A percentile compares a stretch with the other conserved stretches of the same genome.
These are phyloP conservation scores for Oligia strigilis DNA, from an alignment of 2,888 invertebrate species.

Conservation along the genomic window DNA sequence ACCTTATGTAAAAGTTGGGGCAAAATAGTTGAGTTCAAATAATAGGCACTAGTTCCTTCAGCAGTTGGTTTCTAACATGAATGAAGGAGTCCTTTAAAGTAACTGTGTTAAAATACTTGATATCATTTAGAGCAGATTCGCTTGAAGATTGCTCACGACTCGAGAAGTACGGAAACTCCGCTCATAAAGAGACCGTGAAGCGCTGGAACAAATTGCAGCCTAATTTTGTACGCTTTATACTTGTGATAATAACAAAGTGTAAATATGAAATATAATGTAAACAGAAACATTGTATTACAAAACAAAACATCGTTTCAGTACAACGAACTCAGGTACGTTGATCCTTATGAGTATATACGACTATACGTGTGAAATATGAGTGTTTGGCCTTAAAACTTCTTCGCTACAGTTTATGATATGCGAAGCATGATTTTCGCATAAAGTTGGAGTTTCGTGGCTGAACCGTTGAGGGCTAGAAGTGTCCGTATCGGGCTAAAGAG, in stretches of 20 bases:
- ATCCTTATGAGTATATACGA: slow-evolving; percentile 30
- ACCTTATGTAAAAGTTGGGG: too few species aligned
- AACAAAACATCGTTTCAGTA: slow-evolving; percentile 49
- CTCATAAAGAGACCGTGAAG: slow-evolving; percentile 56
- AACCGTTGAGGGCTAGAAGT: slow-evolving; percentile 69
- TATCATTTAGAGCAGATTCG: slow-evolving; percentile 15
- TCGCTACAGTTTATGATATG: slow-evolving; percentile 28
- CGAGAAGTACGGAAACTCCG: slow-evolving; percentile 38
- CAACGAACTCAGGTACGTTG: slow-evolving; percentile 58
- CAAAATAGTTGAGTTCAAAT: not conserved
- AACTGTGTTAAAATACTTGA: slow-evolving; percentile 12
- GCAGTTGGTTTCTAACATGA: not conserved
- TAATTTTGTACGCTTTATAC: slow-evolving; percentile 45
- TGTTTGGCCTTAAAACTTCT: slow-evolving; percentile 36
- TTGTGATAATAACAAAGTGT: slow-evolving; percentile 52
- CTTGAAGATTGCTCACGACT: slow-evolving; percentile 29
- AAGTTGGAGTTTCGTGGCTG: slow-evolving; percentile 63
- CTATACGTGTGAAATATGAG: slow-evolving; percentile 24
- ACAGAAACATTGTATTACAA: slow-evolving; percentile 43
- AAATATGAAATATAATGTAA: slow-evolving; percentile 46
- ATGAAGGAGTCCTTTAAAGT: not conserved
- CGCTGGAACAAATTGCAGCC: slow-evolving; percentile 54
- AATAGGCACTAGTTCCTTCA: not conserved
- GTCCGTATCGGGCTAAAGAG: slow-evolving; percentile 80
- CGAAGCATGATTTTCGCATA: slow-evolving; percentile 56